Base-by-base conservation (phyloP, 64 coral and sea anemone species). In the Dendrophyllia cribrosa region DNA sequence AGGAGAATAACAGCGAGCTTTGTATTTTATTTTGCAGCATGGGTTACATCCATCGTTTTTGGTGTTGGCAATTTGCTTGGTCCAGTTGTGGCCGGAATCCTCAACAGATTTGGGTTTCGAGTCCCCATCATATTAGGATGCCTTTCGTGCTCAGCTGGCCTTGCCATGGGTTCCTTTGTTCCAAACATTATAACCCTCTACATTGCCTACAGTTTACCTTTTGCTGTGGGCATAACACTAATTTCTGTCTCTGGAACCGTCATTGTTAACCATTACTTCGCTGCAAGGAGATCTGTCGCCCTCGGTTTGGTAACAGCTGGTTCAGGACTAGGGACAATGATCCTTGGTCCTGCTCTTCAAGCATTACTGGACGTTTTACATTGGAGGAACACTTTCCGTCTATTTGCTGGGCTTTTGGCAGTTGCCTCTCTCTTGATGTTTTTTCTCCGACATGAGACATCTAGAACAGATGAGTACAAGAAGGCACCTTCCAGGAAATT, bases 81-180 rank as follows among this genome's bases (percentile, higher is more conserved):
- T 82, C 78, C 78, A 20, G 16, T 82, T 0, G 1, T 16, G 17
- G 43, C 58, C 64, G 58, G 25, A 26, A 11, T 82, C 58, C 58
- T 82, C 34, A 82, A 82, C 78, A 82, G 59, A 82, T 82, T 60
- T 82, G 59, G 59, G 7, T 4, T 82, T 47, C 58, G 78, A n/a
- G 4, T 82, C 46, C 1, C 58, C 7, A 82, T 58, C 4, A 15
- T 82, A 2, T 61, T 64, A 8, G 78, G 58, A 45, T 82, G 78
- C 14, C 19, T 82, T 4, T 47, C 20, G 78, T 62, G 53, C 64
- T 44, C 78, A 19, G 25, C 17, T 34, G 78, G 14, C 26, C 78
- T 82, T 20, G 26, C 59, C 48, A 9, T 64, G 25, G 78, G 78
- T 20, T 82, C 78, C 5, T 82, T 82, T 48, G 58, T 19, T 6